Base-by-base conservation (phyloP, 2,888 invertebrate genomes). In the Philonicus albiceps region DNA sequence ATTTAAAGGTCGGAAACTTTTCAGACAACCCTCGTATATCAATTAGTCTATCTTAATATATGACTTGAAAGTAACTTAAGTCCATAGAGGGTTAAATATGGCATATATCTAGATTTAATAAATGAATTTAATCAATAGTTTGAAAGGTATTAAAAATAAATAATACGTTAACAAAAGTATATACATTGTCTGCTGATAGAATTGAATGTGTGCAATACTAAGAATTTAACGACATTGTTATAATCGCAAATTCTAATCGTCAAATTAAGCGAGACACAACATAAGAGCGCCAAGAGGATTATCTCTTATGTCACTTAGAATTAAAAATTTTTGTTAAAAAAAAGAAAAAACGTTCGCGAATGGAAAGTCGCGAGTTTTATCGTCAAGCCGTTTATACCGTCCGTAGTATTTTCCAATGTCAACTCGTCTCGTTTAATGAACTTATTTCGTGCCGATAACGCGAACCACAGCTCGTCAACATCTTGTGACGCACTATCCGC, bases 371-470 rank as follows among this genome's bases (percentile, higher is more conserved):
- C 16, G 64, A n/a, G n/a, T n/a, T n/a, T 27, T 64, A 64, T 64
- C 64, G 27, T 64, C 31, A 37, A 34, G 75, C 34, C 30, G 75
- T 19, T n/a, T 16, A 53, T 40, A 40, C 40, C 34, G 37, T 37
- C 11, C 53, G 16, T 80, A 49, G 43, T 49, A 40, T 43, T 49
- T 22, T 30, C 83, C 83, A 83, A 83, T 83, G 83, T 16, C 83
- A 83, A 64, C 83, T 8, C 64, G 83, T 64, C 83, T 34, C 83
- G 83, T 83, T 72, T 83, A 83, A 83, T 83, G 83, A 83, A 83
- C 83, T 72, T 72, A 64, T 64, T 83, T 55, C 34, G 31, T 40
- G 19, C 31, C 22, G 83, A 83, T 83, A 55, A 72, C 64, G n/a
- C 34, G 37, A 37, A 11, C n/a, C 13, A 1, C n/a, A 1, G 16